Percentiles rank a stretch among this genome's conserved stretches.
Conservation (phyloP, 2,113 vertebrate genomes). For the Daubentonia madagascariensis region DNA sequence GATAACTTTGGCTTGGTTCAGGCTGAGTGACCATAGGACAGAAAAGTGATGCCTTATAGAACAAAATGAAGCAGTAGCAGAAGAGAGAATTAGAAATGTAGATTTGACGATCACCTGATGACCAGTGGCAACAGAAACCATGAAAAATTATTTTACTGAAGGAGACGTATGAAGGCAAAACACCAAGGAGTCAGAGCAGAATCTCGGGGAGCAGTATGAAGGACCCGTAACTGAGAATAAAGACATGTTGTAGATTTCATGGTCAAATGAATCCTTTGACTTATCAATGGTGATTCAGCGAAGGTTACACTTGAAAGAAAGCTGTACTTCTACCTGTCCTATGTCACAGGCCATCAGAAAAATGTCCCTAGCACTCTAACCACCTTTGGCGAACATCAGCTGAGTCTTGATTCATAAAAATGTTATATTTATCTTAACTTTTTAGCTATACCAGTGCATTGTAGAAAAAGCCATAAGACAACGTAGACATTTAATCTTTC, state of each 20-base stretch:
- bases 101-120: neutral
- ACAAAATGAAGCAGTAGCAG: neutral
- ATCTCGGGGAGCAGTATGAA: neutral
- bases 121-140: neutral
- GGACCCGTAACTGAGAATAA: neutral
- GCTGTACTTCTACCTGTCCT: neutral
- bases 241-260: neutral
- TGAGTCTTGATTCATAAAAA: neutral
- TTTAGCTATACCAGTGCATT: neutral
- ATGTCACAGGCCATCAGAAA: neutral
- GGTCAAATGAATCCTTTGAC: neutral
- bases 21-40: neutral
- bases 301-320: neutral
- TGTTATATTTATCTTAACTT: neutral
- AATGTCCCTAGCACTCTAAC: neutral
- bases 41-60: neutral
- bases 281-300: neutral
- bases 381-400: neutral
- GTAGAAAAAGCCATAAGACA: neutral
- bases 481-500: neutral
- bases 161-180: neutral
- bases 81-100: neutral
- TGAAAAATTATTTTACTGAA: neutral
- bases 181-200: neutral
- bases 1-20: neutral